Percentiles rank a stretch among this genome's conserved stretches.
Conservation (phyloP, 2,113 vertebrate genomes). For the Nothoprocta pentlandii region DNA sequence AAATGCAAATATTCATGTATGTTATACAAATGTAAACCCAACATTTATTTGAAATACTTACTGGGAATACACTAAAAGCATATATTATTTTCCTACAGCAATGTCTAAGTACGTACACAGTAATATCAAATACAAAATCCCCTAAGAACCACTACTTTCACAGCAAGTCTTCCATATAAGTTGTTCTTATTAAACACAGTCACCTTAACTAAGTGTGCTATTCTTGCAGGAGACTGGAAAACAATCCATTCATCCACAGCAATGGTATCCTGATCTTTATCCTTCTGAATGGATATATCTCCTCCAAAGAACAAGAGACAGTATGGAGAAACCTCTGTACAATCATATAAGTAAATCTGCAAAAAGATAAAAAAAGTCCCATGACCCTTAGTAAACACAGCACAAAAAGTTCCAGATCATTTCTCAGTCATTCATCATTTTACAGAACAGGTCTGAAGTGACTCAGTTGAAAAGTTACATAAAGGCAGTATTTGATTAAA, state of each 20-base stretch:
- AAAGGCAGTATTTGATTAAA: not conserved
- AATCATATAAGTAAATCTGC: slow-evolving; percentile 98
- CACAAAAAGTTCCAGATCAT: not conserved
- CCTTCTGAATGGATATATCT: slow-evolving; percentile 96
- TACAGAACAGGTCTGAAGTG: not conserved
- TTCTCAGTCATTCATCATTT: not conserved
- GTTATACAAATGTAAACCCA: not conserved
- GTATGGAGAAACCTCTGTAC: slow-evolving; percentile 97
- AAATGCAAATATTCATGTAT: not conserved
- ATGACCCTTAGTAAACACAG: not conserved
- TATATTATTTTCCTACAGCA: rapidly evolving
- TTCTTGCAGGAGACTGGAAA: slow-evolving; percentile 94
- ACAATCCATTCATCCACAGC: slow-evolving; percentile 97
- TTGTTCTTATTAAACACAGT: not conserved
- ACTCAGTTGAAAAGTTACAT: not conserved
- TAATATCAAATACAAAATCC: not conserved
- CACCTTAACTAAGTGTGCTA: slow-evolving; percentile 95
- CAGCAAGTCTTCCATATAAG: not conserved
- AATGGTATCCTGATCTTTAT: slow-evolving; percentile 93
- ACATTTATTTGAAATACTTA: not conserved
- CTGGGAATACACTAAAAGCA: not conserved
- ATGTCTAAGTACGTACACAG: not conserved
- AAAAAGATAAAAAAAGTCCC: not conserved
- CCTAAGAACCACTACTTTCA: not conserved
- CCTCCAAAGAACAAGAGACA: slow-evolving; percentile 97